Base-by-base conservation (phyloP, 2,113 vertebrate genomes). In the Psilopogon haemacephalus region DNA sequence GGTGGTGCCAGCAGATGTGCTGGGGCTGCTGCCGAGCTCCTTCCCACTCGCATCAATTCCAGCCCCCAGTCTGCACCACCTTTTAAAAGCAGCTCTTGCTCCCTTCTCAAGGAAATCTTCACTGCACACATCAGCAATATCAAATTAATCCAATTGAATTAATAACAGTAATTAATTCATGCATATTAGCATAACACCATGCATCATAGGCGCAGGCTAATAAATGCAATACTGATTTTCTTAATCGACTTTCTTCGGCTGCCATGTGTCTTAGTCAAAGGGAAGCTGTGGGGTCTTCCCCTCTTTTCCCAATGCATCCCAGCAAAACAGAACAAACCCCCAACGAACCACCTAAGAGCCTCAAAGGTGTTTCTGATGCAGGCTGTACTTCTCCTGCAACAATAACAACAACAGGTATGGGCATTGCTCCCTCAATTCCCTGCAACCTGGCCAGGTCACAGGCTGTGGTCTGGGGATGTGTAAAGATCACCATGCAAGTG, bases 101-200 rank as follows among this genome's bases (percentile, higher is more conserved):
- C 81, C 6, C 6, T 44, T 72, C 77, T 2, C 96, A 62, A 94
- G 95, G 95, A 95, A 89, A 95, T 78, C 84, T 92, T 86, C 86
- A 2, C 84, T 23, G 63, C 9, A 17, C 87, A 88, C 91, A 84
- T 86, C 92, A 79, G 86, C 85, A 92, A 91, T 89, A 96, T 88
- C 80, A 58, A 95, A 88, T 89, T 95, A 96, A 96, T 96, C 94
- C 96, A 94, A 97, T 90, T 97, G 95, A 95, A 96, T 97, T 96
- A 97, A 97, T 96, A 95, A 94, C 88, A 95, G 95, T 96, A 97
- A 97, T 97, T 96, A 97, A 97, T 95, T 95, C 90, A 95, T 94
- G 96, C 95, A 84, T 92, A 96, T 96, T 96, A 97, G 90, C 95
- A 95, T 96, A 95, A 95, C 92, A 95, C 86, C 88, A 95, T 97